These are phyloP conservation scores for Hippocampus abdominalis DNA, from an alignment of 2,113 vertebrate genomes.

Conservation along the genomic window DNA sequence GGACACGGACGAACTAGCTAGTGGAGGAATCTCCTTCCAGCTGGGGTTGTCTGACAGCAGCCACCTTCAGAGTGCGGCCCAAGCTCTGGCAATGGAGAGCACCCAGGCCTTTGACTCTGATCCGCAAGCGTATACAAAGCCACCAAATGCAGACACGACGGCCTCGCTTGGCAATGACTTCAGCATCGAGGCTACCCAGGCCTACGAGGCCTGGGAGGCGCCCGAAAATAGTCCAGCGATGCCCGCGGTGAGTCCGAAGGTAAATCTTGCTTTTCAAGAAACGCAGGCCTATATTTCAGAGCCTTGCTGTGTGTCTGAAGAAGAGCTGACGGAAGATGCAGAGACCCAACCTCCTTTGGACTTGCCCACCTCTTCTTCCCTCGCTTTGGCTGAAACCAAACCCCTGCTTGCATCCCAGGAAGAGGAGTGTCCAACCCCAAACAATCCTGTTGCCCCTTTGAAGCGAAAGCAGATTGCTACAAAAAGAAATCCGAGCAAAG, in stretches of 20 bases:
- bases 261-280: constrained; percentile 47
- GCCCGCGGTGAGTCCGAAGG: constrained; percentile 11
- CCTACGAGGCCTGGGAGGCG: constrained; percentile 16
- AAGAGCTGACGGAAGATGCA: constrained; percentile 13
- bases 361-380: constrained; percentile 5
- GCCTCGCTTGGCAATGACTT: constrained; percentile 28
- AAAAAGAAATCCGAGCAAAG: constrained; percentile 5
- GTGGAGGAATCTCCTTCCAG: constrained; percentile 38
- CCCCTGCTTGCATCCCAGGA: constrained; percentile 12
- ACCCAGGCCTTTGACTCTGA: constrained; percentile 44
- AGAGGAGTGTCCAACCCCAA: constrained; percentile 13
- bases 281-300: constrained; percentile 62
- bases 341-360: constrained; percentile 32
- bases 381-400: constrained; percentile 53
- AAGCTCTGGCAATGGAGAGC: constrained; percentile 34
- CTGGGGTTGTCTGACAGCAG: constrained; percentile 56
- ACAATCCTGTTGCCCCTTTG: neutral
- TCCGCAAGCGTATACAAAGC: constrained; percentile 34
- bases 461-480: neutral
- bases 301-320: constrained; percentile 13
- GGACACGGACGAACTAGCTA: constrained; percentile 14
- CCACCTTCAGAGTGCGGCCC: constrained; percentile 31
- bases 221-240: constrained; percentile 2
- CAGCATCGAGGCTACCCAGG: constrained; percentile 46
- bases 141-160: neutral